Percentiles rank a stretch among this genome's conserved stretches.
phyloP scores from a whole-genome alignment of 2,888 invertebrate species.

The Hymenopus coronatus region DNA sequence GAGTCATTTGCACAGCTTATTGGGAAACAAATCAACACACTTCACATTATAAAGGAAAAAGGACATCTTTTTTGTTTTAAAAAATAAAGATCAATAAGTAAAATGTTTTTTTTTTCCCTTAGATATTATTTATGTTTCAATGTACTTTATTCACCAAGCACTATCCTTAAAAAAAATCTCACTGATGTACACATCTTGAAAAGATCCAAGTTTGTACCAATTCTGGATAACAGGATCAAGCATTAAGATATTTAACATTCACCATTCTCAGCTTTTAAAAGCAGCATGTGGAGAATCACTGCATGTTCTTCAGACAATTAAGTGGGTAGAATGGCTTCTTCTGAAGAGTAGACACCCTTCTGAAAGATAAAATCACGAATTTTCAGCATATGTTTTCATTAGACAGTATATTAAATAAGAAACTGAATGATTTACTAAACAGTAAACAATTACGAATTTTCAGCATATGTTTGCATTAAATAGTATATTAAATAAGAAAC shows the following conservation, averaged over 20 bases:
- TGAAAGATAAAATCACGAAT: conserved; percentile 12
- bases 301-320: not conserved
- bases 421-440: too few species aligned
- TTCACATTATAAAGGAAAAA: not conserved
- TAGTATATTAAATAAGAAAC: not conserved
- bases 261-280: not conserved
- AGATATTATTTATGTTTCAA: not conserved
- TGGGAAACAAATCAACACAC: not conserved
- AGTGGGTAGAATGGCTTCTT: conserved; percentile 26
- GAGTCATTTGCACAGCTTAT: not conserved
- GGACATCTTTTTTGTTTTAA: not conserved
- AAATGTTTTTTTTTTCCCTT: not conserved
- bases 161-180: not conserved
- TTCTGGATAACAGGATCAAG: not conserved
- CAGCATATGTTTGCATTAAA: not conserved
- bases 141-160: not conserved
- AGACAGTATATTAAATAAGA: not conserved
- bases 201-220: not conserved
- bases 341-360: conserved; percentile 20
- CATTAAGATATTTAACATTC: not conserved
- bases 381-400: not conserved
- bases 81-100: conserved; percentile 11
- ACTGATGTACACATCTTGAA: not conserved
- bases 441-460: not conserved
- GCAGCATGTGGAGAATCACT: not conserved